A percentile compares a stretch with the other conserved stretches of the same genome.
These are phyloP conservation scores for Orthosia incerta DNA, from an alignment of 2,888 invertebrate species.

Conservation along the genomic window DNA sequence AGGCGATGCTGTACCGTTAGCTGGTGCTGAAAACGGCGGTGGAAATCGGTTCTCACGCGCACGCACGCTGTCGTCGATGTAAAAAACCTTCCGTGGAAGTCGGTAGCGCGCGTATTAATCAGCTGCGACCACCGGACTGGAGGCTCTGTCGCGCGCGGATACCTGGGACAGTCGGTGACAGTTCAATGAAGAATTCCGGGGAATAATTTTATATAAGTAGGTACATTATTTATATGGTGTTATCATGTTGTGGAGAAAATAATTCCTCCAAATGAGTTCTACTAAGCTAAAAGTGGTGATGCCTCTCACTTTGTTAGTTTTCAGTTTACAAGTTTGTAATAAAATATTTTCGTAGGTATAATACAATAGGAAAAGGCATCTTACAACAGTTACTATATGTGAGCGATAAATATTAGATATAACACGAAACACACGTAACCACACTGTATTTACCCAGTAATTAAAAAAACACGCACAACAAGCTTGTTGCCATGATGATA, in stretches of 20 bases:
- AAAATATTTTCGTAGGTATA: background rate
- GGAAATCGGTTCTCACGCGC: constrained; percentile 87
- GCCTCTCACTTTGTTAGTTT: background rate
- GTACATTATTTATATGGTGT: background rate
- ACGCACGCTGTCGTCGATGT: constrained; percentile 76
- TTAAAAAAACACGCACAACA: background rate
- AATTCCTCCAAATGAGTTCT: no score
- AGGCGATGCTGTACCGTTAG: constrained; percentile 65
- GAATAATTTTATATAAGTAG: background rate
- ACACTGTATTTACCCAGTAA: background rate
- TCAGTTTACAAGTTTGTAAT: background rate
- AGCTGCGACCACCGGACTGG: constrained; percentile 74
- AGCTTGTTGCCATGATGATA: background rate
- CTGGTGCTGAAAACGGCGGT: constrained; percentile 62
- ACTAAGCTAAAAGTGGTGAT: background rate
- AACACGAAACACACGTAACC: background rate
- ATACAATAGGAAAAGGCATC: background rate
- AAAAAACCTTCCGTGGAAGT: constrained; percentile 75
- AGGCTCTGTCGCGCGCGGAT: constrained; percentile 47
- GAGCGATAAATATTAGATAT: background rate
- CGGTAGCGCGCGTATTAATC: constrained; percentile 85
- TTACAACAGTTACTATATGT: background rate
- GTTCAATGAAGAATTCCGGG: background rate
- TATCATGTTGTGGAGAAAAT: background rate
- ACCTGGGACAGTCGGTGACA: constrained; percentile 70